A percentile compares a stretch with the other conserved stretches of the same genome.
These are phyloP conservation scores for Julus scanicus DNA, from an alignment of 2,888 invertebrate genomes.

Conservation along the genomic window DNA sequence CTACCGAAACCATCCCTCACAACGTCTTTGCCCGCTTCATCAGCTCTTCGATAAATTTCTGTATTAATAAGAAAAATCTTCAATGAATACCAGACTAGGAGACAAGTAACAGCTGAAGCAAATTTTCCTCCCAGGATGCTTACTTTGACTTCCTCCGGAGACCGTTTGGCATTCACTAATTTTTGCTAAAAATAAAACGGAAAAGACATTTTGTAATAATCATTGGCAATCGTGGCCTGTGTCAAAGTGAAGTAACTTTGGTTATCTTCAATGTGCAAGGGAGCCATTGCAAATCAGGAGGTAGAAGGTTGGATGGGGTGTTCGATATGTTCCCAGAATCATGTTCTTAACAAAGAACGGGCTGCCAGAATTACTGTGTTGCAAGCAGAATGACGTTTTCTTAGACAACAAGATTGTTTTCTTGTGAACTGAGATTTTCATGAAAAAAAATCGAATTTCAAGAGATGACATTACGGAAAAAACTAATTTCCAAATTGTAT, in stretches of 20 bases:
- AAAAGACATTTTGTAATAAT: neutral
- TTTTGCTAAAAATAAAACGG: conserved; percentile 71
- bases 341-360: too few relatives aligned
- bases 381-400: too few relatives aligned
- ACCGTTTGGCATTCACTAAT: conserved; percentile 85
- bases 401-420: too few relatives aligned
- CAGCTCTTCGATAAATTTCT: conserved; percentile 92
- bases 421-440: too few relatives aligned
- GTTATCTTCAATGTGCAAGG: neutral
- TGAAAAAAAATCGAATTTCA: too few relatives aligned
- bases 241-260: neutral
- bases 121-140: conserved; percentile 65
- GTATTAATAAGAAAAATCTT: conserved; percentile 55
- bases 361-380: too few relatives aligned
- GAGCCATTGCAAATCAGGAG: neutral
- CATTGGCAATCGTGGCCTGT: neutral
- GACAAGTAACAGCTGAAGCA: neutral
- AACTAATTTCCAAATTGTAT: too few relatives aligned
- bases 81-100: neutral
- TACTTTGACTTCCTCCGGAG: conserved; percentile 87
- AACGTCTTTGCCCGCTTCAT: conserved; percentile 90
- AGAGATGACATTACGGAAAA: too few relatives aligned
- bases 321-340: too few relatives aligned
- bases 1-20: conserved; percentile 67
- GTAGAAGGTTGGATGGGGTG: neutral